Conservation (phyloP, 2,888 invertebrate genomes). For the Orthonychiurus folsomi region DNA sequence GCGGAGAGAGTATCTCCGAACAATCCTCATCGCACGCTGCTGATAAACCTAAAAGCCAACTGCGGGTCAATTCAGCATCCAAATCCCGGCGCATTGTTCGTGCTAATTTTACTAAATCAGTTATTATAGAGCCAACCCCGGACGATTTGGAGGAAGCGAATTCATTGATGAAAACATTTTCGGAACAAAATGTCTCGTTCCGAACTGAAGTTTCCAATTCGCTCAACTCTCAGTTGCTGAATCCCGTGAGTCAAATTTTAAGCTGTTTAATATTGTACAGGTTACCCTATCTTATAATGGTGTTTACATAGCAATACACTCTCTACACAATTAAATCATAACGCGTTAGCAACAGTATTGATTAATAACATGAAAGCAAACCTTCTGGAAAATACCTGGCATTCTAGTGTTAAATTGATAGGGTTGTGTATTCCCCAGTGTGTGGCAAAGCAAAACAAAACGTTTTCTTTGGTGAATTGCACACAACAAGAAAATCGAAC, state of each 20-base stretch:
- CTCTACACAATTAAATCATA: too few relatives aligned
- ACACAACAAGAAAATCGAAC: too few relatives aligned
- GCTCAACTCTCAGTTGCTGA: neutral
- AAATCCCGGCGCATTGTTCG: constrained; percentile 23
- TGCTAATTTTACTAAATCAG: constrained; percentile 31
- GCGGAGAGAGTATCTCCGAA: constrained; percentile 30
- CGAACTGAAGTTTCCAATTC: constrained; percentile 12
- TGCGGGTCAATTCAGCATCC: neutral
- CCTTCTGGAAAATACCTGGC: too few relatives aligned
- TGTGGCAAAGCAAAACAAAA: too few relatives aligned
- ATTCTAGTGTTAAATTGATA: too few relatives aligned
- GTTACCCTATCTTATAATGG: too few relatives aligned
- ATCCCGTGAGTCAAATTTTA: constrained; percentile 6
- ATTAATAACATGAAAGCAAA: too few relatives aligned
- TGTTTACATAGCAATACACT: too few relatives aligned
- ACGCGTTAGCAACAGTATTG: too few relatives aligned
- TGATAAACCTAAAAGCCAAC: constrained; percentile 12
- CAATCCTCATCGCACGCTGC: constrained; percentile 6
- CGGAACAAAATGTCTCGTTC: constrained; percentile 38
- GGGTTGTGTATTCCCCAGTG: too few relatives aligned
- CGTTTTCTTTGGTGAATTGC: too few relatives aligned
- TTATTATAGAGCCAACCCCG: constrained; percentile 28
- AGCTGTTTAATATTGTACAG: too few relatives aligned
- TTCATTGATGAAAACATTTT: constrained; percentile 36
- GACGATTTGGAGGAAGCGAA: constrained; percentile 5